phyloP scores from a whole-genome alignment of 1,140 invertebrate species.

The Euborellia annulipes region DNA sequence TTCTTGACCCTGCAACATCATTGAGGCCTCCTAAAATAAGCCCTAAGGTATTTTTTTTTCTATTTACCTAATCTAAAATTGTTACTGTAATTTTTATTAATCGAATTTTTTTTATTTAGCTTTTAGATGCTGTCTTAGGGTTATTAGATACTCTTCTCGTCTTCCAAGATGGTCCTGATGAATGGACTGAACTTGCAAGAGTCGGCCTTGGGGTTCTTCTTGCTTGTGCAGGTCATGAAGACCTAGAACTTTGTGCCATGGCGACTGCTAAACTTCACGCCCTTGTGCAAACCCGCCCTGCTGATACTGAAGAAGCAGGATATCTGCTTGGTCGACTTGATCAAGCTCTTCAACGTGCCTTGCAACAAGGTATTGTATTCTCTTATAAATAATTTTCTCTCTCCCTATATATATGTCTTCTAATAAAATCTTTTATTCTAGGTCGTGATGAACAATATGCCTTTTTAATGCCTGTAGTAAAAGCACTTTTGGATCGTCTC shows the following conservation, averaged over 20 bases:
- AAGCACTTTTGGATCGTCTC: constrained; percentile 42
- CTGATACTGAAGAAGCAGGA: constrained; percentile 35
- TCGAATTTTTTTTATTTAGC: constrained; percentile 18
- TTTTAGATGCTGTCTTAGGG: constrained; percentile 38
- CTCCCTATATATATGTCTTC: no score
- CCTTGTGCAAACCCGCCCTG: constrained; percentile 36
- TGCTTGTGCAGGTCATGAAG: constrained; percentile 34
- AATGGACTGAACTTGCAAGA: constrained; percentile 42
- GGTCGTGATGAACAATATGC: constrained; percentile 35
- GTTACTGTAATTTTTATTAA: no score
- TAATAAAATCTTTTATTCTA: no score
- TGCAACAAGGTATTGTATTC: no score
- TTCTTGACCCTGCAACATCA: constrained; percentile 27
- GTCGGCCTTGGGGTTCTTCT: constrained; percentile 33
- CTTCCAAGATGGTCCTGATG: constrained; percentile 34
- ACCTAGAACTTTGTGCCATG: constrained; percentile 39
- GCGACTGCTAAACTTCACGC: constrained; percentile 42
- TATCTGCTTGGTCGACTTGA: constrained; percentile 27
- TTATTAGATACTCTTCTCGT: constrained; percentile 35
- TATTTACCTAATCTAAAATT: no score
- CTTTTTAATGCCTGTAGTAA: constrained; percentile 45
- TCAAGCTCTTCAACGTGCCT: no score
- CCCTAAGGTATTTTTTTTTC: no score
- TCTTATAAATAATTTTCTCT: no score
- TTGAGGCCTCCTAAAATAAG: no score